phyloP scores from a whole-genome alignment of 1,140 invertebrate species.

The Ips nitidus region DNA sequence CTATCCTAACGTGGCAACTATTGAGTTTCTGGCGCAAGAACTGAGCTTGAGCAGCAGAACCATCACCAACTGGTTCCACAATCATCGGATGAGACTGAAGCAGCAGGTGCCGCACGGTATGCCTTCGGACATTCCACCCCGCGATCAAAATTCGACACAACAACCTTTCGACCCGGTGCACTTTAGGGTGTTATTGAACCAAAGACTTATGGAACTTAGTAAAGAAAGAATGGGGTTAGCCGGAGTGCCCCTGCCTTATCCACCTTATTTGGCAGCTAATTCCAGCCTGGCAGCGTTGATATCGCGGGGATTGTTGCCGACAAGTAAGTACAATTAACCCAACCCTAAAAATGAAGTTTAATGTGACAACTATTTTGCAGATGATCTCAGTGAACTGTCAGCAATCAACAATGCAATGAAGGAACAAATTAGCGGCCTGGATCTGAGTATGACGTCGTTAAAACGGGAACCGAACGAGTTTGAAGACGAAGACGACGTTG shows the following conservation, averaged over 20 bases:
- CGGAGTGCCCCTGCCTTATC: slow-evolving; percentile 71
- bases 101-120: slow-evolving; percentile 78
- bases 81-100: slow-evolving; percentile 97
- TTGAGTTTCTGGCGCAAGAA: slow-evolving; percentile 91
- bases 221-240: slow-evolving; percentile 76
- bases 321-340: slow-evolving; percentile 44
- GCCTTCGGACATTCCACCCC: slow-evolving; percentile 66
- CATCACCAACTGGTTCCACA: slow-evolving; percentile 95
- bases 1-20: slow-evolving; percentile 93
- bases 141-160: slow-evolving; percentile 62
- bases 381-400: slow-evolving; percentile 52
- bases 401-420: slow-evolving; percentile 65
- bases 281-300: slow-evolving; percentile 72
- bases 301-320: slow-evolving; percentile 61
- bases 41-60: slow-evolving; percentile 91
- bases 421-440: slow-evolving; percentile 76
- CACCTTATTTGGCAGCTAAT: slow-evolving; percentile 73
- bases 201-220: slow-evolving; percentile 81
- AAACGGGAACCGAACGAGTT: slow-evolving; percentile 74
- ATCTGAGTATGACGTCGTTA: slow-evolving; percentile 75
- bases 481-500: slow-evolving; percentile 73
- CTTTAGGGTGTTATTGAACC: slow-evolving; percentile 83
- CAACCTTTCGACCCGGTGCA: slow-evolving; percentile 86
- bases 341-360: background rate
- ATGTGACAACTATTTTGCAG: slow-evolving; percentile 1